Percentiles rank a stretch among this genome's conserved stretches.
Conservation (phyloP, 2,888 invertebrate species). For the Nesidiocoris tenuis region DNA sequence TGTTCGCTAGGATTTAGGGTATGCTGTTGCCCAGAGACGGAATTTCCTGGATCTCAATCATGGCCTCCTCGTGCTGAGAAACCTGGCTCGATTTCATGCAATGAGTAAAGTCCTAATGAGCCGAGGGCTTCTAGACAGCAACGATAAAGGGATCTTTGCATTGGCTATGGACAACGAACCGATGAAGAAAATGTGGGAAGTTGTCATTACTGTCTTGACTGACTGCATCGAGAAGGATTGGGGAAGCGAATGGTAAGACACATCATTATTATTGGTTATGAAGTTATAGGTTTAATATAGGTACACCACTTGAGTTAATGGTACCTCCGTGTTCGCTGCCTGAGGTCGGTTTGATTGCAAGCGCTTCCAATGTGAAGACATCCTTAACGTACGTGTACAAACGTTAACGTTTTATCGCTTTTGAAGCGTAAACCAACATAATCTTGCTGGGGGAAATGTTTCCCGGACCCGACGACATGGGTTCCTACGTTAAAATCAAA, state of each 20-base stretch:
- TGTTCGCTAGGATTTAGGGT: neutral
- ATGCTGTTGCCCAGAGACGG: neutral
- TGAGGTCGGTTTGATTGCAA: too few species aligned
- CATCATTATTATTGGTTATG: neutral
- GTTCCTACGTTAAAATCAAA: too few species aligned
- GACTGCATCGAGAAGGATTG: neutral
- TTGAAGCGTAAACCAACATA: too few species aligned
- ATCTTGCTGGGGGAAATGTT: too few species aligned
- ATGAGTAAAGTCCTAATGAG: constrained; percentile 24
- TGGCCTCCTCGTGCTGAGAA: constrained; percentile 14
- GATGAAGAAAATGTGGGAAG: constrained; percentile 7
- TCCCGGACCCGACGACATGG: too few species aligned
- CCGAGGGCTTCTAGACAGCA: neutral
- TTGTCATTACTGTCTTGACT: neutral
- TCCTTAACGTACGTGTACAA: too few species aligned
- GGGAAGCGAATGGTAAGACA: constrained; percentile 18
- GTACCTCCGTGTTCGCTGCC: too few species aligned
- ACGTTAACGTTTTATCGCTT: too few species aligned
- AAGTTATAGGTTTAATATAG: neutral
- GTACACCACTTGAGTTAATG: too few species aligned
- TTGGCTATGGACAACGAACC: neutral
- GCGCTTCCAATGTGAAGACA: too few species aligned
- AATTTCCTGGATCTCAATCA: constrained; percentile 23
- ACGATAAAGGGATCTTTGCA: neutral
- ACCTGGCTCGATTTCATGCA: constrained; percentile 21